These are phyloP conservation scores for Odontocolon sp. DNA, from an alignment of 2,888 invertebrate species.

Conservation along the genomic window DNA sequence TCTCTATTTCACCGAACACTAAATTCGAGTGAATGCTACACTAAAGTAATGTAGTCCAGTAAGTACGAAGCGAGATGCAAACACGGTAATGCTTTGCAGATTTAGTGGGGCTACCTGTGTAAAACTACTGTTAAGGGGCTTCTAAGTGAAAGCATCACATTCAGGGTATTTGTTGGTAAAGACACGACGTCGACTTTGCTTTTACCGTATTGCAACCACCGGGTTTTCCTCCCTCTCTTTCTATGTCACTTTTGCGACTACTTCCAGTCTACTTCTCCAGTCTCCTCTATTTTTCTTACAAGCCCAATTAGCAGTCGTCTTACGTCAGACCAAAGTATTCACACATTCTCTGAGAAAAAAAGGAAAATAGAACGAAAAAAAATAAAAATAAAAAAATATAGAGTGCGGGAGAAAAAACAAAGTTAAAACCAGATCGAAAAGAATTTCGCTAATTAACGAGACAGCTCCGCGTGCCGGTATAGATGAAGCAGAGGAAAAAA, in stretches of 20 bases:
- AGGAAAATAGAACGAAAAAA: not conserved
- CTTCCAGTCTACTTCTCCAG: no score
- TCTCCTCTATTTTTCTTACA: no score
- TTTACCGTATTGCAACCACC: constrained; percentile 16
- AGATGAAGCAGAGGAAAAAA: not conserved
- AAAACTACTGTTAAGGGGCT: constrained; percentile 36
- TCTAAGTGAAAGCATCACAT: constrained; percentile 37
- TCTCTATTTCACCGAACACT: no score
- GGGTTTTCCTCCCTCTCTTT: not conserved
- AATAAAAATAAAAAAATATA: not conserved
- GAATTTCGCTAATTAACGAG: constrained; percentile 30
- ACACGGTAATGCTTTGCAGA: constrained; percentile 17
- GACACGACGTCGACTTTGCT: constrained; percentile 5
- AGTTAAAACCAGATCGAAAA: not conserved
- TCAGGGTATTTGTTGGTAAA: not conserved
- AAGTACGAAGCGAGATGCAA: not conserved
- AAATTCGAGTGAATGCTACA: no score
- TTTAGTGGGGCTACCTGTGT: constrained; percentile 31
- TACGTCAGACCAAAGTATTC: no score
- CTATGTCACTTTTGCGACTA: no score
- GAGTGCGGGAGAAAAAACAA: not conserved
- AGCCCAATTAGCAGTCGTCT: no score
- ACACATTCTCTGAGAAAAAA: no score
- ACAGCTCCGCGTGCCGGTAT: not conserved
- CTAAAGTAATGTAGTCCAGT: no score